Conservation (phyloP, 2,113 vertebrate species). For the Oxyura jamaicensis region DNA sequence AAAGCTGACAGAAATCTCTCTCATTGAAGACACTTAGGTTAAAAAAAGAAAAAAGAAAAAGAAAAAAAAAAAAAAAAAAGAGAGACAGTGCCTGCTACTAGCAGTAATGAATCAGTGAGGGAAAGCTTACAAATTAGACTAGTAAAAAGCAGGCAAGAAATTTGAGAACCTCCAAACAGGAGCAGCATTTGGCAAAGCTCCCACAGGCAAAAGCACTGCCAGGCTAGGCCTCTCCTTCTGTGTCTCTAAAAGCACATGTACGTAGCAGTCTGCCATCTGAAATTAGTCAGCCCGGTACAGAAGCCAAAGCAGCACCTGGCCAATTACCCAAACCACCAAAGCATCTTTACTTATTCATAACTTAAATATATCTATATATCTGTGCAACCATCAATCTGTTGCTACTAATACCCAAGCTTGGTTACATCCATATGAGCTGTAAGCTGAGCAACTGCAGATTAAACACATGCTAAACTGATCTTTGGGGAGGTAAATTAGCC, state of each 20-base stretch:
- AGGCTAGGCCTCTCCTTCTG: not conserved
- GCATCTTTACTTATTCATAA: too few relatives aligned
- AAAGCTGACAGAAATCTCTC: not conserved
- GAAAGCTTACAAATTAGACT: not conserved
- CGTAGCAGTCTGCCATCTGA: not conserved
- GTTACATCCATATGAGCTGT: not conserved
- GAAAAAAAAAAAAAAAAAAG: not conserved
- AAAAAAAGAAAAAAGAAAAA: not conserved
- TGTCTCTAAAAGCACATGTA: not conserved
- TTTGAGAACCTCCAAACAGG: not conserved
- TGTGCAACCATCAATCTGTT: not conserved
- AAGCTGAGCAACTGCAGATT: not conserved
- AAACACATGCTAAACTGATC: not conserved
- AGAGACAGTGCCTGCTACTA: not conserved
- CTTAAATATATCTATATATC: too few relatives aligned
- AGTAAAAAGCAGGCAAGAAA: constrained; percentile 5
- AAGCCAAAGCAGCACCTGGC: not conserved
- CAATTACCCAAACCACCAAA: not conserved
- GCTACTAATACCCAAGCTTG: not conserved
- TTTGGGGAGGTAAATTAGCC: not conserved
- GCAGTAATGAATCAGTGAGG: not conserved
- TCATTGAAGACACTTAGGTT: not conserved
- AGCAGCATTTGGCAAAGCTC: not conserved
- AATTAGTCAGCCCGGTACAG: not conserved
- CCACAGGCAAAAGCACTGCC: not conserved